These are phyloP conservation scores for Rhincodon typus DNA, from an alignment of 2,797 vertebrate species.

Conservation along the genomic window DNA sequence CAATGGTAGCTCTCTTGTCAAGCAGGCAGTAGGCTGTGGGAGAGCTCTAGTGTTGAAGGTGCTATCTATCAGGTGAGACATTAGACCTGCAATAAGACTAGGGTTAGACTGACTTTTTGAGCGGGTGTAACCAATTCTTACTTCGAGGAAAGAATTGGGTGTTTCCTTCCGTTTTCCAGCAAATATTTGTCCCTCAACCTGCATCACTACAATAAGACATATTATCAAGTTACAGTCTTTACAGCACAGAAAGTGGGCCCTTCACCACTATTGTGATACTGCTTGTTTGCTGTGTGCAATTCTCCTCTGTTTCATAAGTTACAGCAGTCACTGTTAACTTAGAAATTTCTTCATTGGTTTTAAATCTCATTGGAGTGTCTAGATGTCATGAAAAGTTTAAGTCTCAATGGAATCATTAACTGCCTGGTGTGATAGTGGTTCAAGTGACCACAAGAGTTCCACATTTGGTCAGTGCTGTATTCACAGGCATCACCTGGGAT, in stretches of 20 bases:
- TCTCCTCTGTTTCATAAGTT: neutral
- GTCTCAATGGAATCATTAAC: neutral
- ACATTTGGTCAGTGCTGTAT: neutral
- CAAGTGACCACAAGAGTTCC: neutral
- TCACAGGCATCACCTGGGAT: neutral
- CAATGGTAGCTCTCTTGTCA: neutral
- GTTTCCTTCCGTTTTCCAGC: neutral
- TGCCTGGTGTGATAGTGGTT: neutral
- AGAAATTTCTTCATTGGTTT: neutral
- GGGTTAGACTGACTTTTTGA: neutral
- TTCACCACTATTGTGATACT: neutral
- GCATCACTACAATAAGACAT: neutral
- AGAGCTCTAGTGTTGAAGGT: neutral
- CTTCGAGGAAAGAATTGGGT: neutral
- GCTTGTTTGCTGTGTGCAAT: neutral
- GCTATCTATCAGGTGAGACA: neutral
- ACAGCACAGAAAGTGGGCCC: too few species aligned
- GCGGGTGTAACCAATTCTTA: neutral
- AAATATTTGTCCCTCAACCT: neutral
- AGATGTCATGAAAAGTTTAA: neutral
- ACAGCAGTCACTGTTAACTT: neutral
- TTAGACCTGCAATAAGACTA: neutral
- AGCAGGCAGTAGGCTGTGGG: neutral
- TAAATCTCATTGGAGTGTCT: neutral
- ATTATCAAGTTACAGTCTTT: neutral